Percentiles rank a stretch among this genome's conserved stretches.
phyloP scores from a whole-genome alignment of 53 echinoderm and acorn worm genomes.

The Arbacia lixula region DNA sequence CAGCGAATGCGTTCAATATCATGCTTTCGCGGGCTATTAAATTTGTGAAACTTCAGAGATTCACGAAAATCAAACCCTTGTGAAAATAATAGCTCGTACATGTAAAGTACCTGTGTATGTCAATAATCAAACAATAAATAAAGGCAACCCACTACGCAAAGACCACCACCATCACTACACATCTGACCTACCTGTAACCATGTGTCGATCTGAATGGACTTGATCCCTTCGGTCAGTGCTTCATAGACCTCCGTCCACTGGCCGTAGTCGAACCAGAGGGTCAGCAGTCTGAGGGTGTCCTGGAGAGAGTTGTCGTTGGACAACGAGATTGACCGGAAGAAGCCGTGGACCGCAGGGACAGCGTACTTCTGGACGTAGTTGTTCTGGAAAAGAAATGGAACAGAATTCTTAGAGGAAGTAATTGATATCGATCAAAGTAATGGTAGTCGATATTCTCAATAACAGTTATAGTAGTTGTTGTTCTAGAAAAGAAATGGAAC shows the following conservation, averaged over 20 bases:
- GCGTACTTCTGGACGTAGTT: conserved; percentile 79
- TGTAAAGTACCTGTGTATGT: neutral
- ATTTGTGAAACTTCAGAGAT: no score
- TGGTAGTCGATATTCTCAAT: no score
- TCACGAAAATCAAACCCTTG: no score
- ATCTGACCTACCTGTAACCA: conserved; percentile 99
- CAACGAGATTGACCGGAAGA: conserved; percentile 92
- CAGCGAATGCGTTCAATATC: no score
- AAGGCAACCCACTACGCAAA: neutral
- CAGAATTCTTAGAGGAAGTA: no score
- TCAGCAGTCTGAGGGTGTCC: conserved; percentile 93
- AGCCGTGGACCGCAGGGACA: conserved; percentile 93
- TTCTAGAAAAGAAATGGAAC: no score
- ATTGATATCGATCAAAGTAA: no score
- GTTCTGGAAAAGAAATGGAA: conserved; percentile 54
- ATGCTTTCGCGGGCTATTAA: no score
- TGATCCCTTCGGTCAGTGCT: conserved; percentile 90
- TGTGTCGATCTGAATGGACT: conserved; percentile 97
- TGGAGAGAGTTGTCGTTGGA: conserved; percentile 93
- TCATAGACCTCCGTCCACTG: conserved; percentile 92
- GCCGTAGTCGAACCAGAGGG: conserved; percentile 99
- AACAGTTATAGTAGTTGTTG: no score
- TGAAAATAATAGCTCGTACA: no score
- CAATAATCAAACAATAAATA: neutral
- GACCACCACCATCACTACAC: neutral